phyloP scores from a whole-genome alignment of 2,888 invertebrate species.

The Eretmocerus hayati region DNA sequence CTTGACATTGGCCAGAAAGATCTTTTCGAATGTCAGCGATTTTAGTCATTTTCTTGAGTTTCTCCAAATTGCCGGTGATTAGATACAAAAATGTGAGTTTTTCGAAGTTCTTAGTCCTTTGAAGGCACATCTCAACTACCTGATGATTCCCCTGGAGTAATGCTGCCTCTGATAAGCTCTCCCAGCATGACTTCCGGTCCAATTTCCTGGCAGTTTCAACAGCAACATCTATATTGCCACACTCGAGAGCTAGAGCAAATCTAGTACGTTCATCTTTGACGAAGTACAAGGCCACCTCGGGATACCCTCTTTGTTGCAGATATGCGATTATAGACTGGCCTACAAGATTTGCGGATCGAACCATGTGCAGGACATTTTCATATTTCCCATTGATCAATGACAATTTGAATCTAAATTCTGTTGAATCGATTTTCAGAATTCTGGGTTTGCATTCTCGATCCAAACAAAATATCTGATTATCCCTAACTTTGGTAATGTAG shows the following conservation, averaged over 20 bases:
- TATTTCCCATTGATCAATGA: slow-evolving; percentile 94
- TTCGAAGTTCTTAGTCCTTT: slow-evolving; percentile 98
- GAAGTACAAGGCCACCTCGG: slow-evolving; percentile 97
- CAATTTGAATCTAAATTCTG: slow-evolving; percentile 96
- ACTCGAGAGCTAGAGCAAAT: slow-evolving; percentile 91
- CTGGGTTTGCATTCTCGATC: slow-evolving; percentile 89
- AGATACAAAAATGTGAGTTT: slow-evolving; percentile 96
- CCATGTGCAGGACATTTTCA: slow-evolving; percentile 91
- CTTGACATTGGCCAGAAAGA: slow-evolving; percentile 93
- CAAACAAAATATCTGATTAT: slow-evolving; percentile 85
- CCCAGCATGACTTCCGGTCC: slow-evolving; percentile 94
- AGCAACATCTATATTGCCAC: slow-evolving; percentile 97
- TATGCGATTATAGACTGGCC: slow-evolving; percentile 99
- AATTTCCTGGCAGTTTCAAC: slow-evolving; percentile 91
- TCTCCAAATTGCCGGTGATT: slow-evolving; percentile 96
- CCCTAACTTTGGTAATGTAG: slow-evolving; percentile 88
- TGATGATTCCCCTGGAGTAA: slow-evolving; percentile 89
- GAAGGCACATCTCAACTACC: slow-evolving; percentile 99
- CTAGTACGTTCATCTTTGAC: slow-evolving; percentile 98
- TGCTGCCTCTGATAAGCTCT: slow-evolving; percentile 88
- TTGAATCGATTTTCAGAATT: slow-evolving; percentile 89
- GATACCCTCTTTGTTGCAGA: slow-evolving; percentile 97
- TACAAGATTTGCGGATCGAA: slow-evolving; percentile 89
- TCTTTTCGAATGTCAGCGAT: slow-evolving; percentile 98
- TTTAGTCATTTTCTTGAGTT: slow-evolving; percentile 97